These are phyloP conservation scores for Eulimnadia texana DNA, from an alignment of 1,140 invertebrate species.

Conservation along the genomic window DNA sequence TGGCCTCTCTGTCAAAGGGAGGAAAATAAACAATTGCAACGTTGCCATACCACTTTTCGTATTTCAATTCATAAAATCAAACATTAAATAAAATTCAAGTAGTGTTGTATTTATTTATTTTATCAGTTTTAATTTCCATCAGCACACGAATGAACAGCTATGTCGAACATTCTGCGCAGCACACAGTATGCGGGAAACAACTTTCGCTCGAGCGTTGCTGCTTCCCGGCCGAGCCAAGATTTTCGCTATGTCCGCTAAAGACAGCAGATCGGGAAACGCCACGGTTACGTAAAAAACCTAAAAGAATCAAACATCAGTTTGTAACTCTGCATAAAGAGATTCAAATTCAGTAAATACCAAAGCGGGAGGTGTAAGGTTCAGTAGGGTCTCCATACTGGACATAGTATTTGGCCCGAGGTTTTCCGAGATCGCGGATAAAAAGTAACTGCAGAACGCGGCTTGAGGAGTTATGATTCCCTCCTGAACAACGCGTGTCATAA, in stretches of 20 bases:
- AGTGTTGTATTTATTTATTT: no score
- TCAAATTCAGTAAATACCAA: background rate
- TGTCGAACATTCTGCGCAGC: background rate
- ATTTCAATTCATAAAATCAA: no score
- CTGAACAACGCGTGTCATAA: background rate
- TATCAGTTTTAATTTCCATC: no score
- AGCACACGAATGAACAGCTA: background rate
- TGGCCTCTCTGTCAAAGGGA: no score
- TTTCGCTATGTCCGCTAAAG: background rate
- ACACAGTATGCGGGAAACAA: background rate
- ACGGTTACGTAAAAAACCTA: conserved; percentile 5
- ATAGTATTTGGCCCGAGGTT: background rate
- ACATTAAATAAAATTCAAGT: no score
- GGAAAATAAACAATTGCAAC: no score
- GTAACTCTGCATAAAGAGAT: background rate
- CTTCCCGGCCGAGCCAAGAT: background rate
- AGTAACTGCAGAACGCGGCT: conserved; percentile 1
- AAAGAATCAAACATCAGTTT: background rate
- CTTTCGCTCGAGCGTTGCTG: background rate
- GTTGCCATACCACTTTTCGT: no score
- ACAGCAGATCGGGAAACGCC: background rate
- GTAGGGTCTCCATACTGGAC: background rate
- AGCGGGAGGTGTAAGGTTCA: conserved; percentile 5
- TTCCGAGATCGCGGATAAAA: background rate
- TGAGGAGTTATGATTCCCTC: conserved; percentile 9